Evolutionary conservation across 2,888 invertebrate genomes (phyloP).

Genomic region (Drosophila acutilabella): DNA sequence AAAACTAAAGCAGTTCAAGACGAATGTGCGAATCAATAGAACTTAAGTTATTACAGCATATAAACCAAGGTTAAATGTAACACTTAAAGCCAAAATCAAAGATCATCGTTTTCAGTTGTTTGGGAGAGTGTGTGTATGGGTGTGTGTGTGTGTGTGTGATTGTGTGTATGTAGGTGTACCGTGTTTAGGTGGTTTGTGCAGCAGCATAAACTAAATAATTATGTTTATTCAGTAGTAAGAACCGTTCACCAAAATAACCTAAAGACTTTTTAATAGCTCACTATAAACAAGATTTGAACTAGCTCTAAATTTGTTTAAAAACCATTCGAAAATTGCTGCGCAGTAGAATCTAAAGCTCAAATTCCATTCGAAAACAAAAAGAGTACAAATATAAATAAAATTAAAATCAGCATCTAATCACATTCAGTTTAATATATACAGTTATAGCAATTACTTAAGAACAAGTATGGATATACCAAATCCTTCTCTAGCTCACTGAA

Average conservation of each 20-base stretch:
- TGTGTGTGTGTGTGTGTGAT: slow-evolving; percentile 4
- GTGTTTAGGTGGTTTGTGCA: slow-evolving; percentile 25
- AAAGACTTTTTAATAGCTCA: background rate
- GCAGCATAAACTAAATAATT: slow-evolving; percentile 13
- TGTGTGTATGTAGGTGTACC: slow-evolving; percentile 2
- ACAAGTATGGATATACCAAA: slow-evolving; percentile 2
- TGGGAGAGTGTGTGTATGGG: background rate
- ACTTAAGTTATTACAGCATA: slow-evolving; percentile 43
- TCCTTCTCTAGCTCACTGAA: slow-evolving; percentile 48
- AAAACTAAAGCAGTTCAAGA: slow-evolving; percentile 46
- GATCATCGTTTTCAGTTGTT: slow-evolving; percentile 16
- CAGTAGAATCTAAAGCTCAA: background rate
- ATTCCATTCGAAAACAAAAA: background rate
- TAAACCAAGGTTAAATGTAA: slow-evolving; percentile 40
- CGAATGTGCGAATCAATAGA: slow-evolving; percentile 34
- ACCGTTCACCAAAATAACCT: slow-evolving; percentile 42
- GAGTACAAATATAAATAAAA: background rate
- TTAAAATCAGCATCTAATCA: slow-evolving; percentile 17
- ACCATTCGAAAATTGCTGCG: background rate
- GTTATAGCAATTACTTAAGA: slow-evolving; percentile 12
- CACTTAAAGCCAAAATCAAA: slow-evolving; percentile 51
- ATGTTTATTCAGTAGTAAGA: slow-evolving; percentile 23
- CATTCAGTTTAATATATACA: background rate
- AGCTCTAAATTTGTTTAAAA: slow-evolving; percentile 8
- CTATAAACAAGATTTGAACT: background rate